Percentiles rank a stretch among this genome's conserved stretches.
These are phyloP conservation scores for Anthoscopus minutus DNA, from an alignment of 2,113 vertebrate genomes.

Conservation along the genomic window DNA sequence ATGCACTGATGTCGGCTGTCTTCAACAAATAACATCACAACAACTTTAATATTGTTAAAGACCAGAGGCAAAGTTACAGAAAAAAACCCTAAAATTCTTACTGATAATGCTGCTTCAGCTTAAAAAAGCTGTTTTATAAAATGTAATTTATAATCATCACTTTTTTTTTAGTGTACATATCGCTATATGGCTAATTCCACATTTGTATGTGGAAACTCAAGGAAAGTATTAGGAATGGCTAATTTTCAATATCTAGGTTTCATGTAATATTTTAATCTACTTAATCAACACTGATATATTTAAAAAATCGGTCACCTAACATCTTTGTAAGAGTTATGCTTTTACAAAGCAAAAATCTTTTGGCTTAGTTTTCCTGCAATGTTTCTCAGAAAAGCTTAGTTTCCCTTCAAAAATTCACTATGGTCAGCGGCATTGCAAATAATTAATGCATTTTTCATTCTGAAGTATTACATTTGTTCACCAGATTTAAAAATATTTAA, in stretches of 20 bases:
- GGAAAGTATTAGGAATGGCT: not conserved
- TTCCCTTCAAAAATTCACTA: not conserved
- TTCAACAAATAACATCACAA: not conserved
- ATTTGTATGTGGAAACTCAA: not conserved
- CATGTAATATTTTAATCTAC: not conserved
- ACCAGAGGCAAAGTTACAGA: not conserved
- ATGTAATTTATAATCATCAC: not conserved
- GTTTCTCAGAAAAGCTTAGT: not conserved
- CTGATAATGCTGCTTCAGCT: not conserved
- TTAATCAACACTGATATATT: not conserved
- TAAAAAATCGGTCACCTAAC: not conserved
- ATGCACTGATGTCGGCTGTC: not conserved
- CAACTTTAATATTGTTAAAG: not conserved
- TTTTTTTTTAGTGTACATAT: not conserved
- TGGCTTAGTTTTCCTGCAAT: not conserved
- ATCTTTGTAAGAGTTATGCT: not conserved
- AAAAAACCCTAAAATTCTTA: not conserved
- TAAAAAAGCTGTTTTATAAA: not conserved
- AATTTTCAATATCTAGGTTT: not conserved
- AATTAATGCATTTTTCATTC: not conserved
- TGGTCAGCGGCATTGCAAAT: not conserved
- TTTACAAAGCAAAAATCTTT: not conserved
- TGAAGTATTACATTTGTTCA: not conserved
- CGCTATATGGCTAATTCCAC: not conserved
- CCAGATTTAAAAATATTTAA: not conserved